Evolutionary conservation across 2,113 vertebrate genomes (phyloP).

Genomic region (Empidonax alnorum): DNA sequence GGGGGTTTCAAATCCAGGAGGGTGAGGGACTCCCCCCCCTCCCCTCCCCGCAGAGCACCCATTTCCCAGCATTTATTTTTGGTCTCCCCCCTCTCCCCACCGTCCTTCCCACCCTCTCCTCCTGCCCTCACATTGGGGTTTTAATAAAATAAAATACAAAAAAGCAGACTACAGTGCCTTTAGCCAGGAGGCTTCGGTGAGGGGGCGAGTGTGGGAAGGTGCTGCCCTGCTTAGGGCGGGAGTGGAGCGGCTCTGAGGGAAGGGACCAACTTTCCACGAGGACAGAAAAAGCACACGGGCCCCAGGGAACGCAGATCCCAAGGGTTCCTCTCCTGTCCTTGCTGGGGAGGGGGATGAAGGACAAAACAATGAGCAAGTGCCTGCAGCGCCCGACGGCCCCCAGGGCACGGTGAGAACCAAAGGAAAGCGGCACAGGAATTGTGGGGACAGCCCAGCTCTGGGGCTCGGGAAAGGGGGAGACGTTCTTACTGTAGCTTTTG

Average conservation of each 20-base stretch:
- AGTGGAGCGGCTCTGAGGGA: neutral
- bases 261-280: neutral
- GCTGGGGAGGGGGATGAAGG: neutral
- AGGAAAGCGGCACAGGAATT: neutral
- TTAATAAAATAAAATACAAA: neutral
- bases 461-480: neutral
- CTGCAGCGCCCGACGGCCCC: neutral
- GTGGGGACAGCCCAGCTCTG: neutral
- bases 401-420: neutral
- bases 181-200: neutral
- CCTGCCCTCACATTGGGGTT: neutral
- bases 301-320: neutral
- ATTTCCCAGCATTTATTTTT: neutral
- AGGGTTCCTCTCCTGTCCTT: neutral
- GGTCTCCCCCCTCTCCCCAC: neutral
- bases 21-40: neutral
- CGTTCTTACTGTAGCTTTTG: neutral
- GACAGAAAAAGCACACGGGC: neutral
- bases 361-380: neutral
- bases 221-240: neutral
- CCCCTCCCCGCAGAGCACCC: rapidly evolving
- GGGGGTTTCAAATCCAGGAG: neutral
- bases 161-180: neutral
- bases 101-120: neutral
- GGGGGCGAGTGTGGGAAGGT: neutral